A percentile compares a stretch with the other conserved stretches of the same genome.
phyloP scores from a whole-genome alignment of 2,113 vertebrate species.

The Diadophis punctatus region DNA sequence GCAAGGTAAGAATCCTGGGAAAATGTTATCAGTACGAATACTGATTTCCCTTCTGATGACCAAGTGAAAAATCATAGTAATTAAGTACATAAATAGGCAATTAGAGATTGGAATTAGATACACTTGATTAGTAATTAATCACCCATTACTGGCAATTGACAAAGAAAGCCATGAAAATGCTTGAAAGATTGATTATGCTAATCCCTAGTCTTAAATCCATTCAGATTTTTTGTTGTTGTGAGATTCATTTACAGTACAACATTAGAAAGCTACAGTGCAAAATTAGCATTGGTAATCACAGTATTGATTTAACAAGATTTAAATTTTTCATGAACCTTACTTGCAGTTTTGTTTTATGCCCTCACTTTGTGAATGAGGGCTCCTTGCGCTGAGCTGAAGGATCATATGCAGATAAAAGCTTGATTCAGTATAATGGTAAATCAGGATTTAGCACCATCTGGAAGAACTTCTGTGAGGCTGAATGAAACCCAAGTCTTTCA shows the following conservation, averaged over 20 bases:
- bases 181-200: slow-evolving; percentile 32
- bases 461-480: not conserved
- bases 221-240: slow-evolving; percentile 12
- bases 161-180: slow-evolving; percentile 20
- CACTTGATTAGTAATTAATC: slow-evolving; percentile 8
- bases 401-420: slow-evolving; percentile 36
- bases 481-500: not conserved
- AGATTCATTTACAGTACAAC: slow-evolving; percentile 16
- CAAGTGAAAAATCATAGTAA: slow-evolving; percentile 1
- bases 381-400: slow-evolving; percentile 43
- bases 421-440: not conserved
- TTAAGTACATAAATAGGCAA: not conserved
- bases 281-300: slow-evolving; percentile 47
- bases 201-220: not conserved
- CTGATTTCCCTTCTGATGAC: not conserved
- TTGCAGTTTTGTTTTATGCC: slow-evolving; percentile 34
- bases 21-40: not conserved
- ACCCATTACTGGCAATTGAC: slow-evolving; percentile 25
- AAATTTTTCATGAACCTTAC: slow-evolving; percentile 53
- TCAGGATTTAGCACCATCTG: not conserved
- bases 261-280: not conserved
- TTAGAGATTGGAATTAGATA: slow-evolving; percentile 32
- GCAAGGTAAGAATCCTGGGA: not conserved
- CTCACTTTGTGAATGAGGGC: slow-evolving; percentile 28
- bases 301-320: slow-evolving; percentile 43